Percentiles rank a stretch among this genome's conserved stretches.
These are phyloP conservation scores for Potorous gilbertii DNA, from an alignment of 2,797 vertebrate genomes.

Conservation along the genomic window DNA sequence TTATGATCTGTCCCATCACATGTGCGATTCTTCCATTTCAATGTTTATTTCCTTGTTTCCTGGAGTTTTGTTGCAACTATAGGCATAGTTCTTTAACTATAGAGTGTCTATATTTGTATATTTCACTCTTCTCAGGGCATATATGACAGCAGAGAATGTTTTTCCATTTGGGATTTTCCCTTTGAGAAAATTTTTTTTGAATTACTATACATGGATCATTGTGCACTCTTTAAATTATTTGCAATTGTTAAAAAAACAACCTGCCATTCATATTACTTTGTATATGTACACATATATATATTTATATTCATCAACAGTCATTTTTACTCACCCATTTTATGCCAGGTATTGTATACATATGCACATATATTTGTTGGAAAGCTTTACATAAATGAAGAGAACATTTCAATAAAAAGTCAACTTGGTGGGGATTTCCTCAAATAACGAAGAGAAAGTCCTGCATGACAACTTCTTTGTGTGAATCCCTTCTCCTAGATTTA, in stretches of 20 bases:
- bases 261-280: not conserved
- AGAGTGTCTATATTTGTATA: not conserved
- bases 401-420: not conserved
- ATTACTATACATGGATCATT: not conserved
- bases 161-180: slow-evolving; percentile 39
- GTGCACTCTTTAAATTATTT: slow-evolving; percentile 22
- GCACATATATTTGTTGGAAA: not conserved
- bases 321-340: not conserved
- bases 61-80: slow-evolving; percentile 11
- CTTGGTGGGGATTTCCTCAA: slow-evolving; percentile 38
- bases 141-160: slow-evolving; percentile 27
- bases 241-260: slow-evolving; percentile 1
- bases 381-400: not conserved
- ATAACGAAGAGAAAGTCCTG: slow-evolving; percentile 9
- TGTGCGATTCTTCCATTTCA: slow-evolving; percentile 23
- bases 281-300: not conserved
- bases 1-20: not conserved
- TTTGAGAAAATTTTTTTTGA: slow-evolving; percentile 12
- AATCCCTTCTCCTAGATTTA: slow-evolving; percentile 23
- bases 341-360: slow-evolving; percentile 11
- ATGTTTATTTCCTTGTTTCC: slow-evolving; percentile 8
- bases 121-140: slow-evolving; percentile 1
- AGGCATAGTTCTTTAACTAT: slow-evolving; percentile 10
- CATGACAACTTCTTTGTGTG: not conserved
- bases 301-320: not conserved